A percentile compares a stretch with the other conserved stretches of the same genome.
Evolutionary conservation across 2,113 vertebrate genomes (phyloP).

Genomic region (Prochilodus magdalenae): DNA sequence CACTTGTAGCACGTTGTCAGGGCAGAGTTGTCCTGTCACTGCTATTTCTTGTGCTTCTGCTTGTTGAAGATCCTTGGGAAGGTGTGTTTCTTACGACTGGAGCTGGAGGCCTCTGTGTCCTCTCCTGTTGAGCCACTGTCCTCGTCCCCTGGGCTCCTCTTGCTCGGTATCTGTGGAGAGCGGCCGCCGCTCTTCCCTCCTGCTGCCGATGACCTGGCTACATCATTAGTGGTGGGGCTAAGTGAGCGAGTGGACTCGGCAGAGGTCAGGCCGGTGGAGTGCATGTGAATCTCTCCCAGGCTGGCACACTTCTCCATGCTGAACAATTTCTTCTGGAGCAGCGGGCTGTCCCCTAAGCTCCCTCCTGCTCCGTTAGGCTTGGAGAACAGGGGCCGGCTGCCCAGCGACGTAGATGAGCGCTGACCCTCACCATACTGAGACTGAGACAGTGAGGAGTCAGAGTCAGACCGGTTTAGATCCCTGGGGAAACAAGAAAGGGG

Average conservation of each 20-base stretch:
- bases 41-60: constrained; percentile 50
- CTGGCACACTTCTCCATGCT: constrained; percentile 88
- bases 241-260: constrained; percentile 86
- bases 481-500: constrained; percentile 62
- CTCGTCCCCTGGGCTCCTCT: constrained; percentile 82
- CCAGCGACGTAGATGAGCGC: constrained; percentile 62
- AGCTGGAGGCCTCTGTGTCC: constrained; percentile 81
- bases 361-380: constrained; percentile 70
- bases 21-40: neutral
- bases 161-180: constrained; percentile 76
- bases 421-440: constrained; percentile 77
- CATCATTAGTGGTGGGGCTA: constrained; percentile 74
- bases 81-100: constrained; percentile 84
- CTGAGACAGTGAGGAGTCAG: constrained; percentile 88
- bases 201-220: constrained; percentile 45
- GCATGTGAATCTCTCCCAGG: constrained; percentile 84
- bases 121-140: constrained; percentile 82
- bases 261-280: constrained; percentile 61
- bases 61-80: constrained; percentile 94
- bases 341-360: constrained; percentile 74
- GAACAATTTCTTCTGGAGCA: constrained; percentile 71
- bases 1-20: neutral
- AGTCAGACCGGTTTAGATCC: constrained; percentile 90
- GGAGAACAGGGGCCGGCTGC: constrained; percentile 54
- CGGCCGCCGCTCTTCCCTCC: constrained; percentile 68